Evolutionary conservation across 2,797 vertebrate species (phyloP).

Genomic region (Pantherophis vulpinus): DNA sequence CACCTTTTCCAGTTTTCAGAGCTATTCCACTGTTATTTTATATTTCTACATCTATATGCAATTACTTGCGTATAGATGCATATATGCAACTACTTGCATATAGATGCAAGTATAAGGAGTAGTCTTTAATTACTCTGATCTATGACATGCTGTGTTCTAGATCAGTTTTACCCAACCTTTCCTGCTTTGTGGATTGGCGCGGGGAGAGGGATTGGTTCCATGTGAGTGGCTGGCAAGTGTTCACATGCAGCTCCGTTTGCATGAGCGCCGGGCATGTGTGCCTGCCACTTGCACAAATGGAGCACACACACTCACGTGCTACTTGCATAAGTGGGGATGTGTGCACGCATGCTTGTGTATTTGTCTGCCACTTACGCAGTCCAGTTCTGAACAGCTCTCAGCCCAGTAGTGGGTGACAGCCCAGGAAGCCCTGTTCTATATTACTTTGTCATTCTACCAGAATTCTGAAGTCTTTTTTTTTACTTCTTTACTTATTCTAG

Average conservation of each 20-base stretch:
- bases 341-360: not conserved
- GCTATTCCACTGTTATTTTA: not conserved
- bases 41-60: not conserved
- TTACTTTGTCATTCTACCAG: not conserved
- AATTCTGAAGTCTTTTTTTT: not conserved
- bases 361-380: fast-evolving
- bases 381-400: not conserved
- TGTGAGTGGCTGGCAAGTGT: not conserved
- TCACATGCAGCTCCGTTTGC: too few species aligned
- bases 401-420: not conserved
- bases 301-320: not conserved
- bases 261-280: too few species aligned
- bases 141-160: not conserved
- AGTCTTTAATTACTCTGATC: not conserved
- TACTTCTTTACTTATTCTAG: not conserved
- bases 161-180: not conserved
- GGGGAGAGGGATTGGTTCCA: not conserved
- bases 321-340: not conserved
- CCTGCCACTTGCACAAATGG: not conserved
- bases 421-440: not conserved
- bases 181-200: not conserved
- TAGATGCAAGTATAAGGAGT: too few species aligned
- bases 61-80: not conserved
- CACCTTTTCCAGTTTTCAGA: not conserved
- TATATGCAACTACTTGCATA: too few species aligned